Evolutionary conservation across 37 sponge, comb jelly and placozoan genomes (phyloP), one percentile per base, ranked within the genome.

Genomic region (Geodia barretti): DNA sequence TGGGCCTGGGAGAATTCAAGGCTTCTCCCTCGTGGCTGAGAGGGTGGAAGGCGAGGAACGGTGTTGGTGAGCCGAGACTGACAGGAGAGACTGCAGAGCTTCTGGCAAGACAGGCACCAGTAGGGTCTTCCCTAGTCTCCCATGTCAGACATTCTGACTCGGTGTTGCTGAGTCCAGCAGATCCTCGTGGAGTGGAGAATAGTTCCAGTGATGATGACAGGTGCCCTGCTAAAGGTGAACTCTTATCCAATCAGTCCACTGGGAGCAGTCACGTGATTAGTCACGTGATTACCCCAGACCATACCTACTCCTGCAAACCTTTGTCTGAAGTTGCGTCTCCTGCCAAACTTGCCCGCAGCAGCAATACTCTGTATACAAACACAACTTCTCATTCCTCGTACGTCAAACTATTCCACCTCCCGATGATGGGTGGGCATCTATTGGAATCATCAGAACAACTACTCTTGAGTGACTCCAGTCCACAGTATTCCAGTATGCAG

Each of bases 11-110:
- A 5, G 71, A 67, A 30, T 93, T 93, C 72, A 89, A 89, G 72
- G 94, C 86, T 0, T 75, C 90, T 1, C n/a, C 41, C 9, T 64
- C 73, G 65, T 93, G 94, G 94, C 70, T 93, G 34, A 83, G 67
- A 41, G 35, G 91, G 30, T 93, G 90, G 90, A 93, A 86, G 70
- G 31, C 30, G n/a, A 43, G 72, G 20, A 78, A 87, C 78, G 37
- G 71, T 39, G 26, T 77, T 26, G 69, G 39, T 62, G 64, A 61
- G 72, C 73, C n/a, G n/a, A n/a, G n/a, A 76, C 71, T 5, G 60
- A 38, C 62, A 81, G 60, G n/a, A n/a, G 7, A 17, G 54, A 14
- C 7, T 14, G 14, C 11, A 17, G 7, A 7, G 11, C 7, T 17
- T 14, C 54, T 14, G 11, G 7, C 54, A 14, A 47, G 54, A 17